These are phyloP conservation scores for Colletes latitarsis DNA, from an alignment of 1,140 invertebrate genomes.

Conservation along the genomic window DNA sequence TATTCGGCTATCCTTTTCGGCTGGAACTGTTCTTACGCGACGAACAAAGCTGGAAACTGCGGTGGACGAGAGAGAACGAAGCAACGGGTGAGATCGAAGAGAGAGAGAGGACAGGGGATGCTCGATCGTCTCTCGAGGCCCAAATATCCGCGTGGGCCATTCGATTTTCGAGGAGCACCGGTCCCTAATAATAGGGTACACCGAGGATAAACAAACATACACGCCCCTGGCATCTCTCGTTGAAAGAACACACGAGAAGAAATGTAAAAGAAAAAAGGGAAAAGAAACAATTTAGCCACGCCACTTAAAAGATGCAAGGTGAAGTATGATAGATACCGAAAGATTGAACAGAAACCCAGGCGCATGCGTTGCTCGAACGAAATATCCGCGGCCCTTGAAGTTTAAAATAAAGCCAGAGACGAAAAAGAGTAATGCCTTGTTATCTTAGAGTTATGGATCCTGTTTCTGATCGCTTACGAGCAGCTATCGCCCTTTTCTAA, in stretches of 20 bases:
- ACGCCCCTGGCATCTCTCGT: constrained; percentile 79
- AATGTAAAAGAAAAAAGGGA: constrained; percentile 36
- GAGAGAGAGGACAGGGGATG: constrained; percentile 50
- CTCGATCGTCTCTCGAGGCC: constrained; percentile 58
- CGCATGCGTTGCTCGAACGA: background rate
- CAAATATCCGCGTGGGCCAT: constrained; percentile 69
- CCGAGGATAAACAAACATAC: constrained; percentile 80
- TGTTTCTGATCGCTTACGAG: too few relatives aligned
- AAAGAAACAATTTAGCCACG: constrained; percentile 51
- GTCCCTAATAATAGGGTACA: constrained; percentile 79
- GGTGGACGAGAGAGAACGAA: constrained; percentile 18
- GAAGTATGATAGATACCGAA: constrained; percentile 31
- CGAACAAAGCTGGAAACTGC: constrained; percentile 7
- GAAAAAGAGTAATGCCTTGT: too few relatives aligned
- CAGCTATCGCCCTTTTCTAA: too few relatives aligned
- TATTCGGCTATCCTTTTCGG: constrained; percentile 44
- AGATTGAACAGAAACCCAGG: constrained; percentile 22
- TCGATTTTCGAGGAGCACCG: constrained; percentile 67
- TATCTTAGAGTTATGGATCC: too few relatives aligned
- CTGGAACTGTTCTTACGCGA: constrained; percentile 40
- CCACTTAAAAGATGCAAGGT: constrained; percentile 45
- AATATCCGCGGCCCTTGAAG: background rate
- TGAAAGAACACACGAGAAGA: constrained; percentile 73
- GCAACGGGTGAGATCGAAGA: constrained; percentile 19
- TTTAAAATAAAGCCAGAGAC: background rate